These are phyloP conservation scores for Eulemur rufifrons DNA, from an alignment of 2,113 vertebrate genomes.

Conservation along the genomic window DNA sequence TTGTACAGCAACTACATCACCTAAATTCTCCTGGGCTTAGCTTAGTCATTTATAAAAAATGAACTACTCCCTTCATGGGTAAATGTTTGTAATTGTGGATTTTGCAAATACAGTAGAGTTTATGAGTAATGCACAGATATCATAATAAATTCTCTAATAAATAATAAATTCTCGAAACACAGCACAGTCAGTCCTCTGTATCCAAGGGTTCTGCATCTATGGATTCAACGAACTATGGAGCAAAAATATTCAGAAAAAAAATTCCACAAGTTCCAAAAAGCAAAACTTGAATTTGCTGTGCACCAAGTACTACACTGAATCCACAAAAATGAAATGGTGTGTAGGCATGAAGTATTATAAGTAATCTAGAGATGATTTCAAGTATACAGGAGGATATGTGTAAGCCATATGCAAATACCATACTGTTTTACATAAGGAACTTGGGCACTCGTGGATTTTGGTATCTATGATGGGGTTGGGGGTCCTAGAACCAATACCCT, in stretches of 20 bases:
- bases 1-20: background rate
- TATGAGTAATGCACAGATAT: conserved; percentile 29
- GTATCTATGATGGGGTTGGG: background rate
- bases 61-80: background rate
- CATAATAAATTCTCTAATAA: conserved; percentile 30
- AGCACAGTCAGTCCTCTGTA: background rate
- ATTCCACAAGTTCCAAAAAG: background rate
- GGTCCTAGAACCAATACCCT: background rate
- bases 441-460: background rate
- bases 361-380: background rate
- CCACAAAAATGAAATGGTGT: background rate
- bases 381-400: background rate
- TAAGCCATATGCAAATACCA: background rate
- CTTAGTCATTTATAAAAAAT: conserved; percentile 3
- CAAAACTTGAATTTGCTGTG: background rate
- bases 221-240: background rate
- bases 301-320: background rate
- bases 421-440: background rate
- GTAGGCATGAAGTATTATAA: background rate
- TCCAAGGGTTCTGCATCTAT: background rate
- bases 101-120: background rate
- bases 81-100: conserved; percentile 25
- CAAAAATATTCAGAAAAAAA: background rate
- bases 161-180: background rate
- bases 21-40: background rate